These are phyloP conservation scores for Lordiphosa mommai DNA, from an alignment of 1,140 invertebrate species.

Conservation along the genomic window DNA sequence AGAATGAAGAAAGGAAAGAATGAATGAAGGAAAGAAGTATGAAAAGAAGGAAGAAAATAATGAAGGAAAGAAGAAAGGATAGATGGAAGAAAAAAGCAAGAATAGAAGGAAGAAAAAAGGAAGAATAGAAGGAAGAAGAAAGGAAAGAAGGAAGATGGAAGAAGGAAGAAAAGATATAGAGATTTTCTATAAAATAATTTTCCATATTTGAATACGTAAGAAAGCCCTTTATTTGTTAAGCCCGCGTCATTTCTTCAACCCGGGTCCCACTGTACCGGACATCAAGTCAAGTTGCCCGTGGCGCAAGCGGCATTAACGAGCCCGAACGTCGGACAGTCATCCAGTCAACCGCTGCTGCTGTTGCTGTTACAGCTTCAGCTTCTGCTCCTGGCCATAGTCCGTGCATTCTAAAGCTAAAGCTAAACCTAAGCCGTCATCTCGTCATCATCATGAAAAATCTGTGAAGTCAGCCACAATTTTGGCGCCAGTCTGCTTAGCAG, in stretches of 20 bases:
- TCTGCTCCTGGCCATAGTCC: constrained; percentile 12
- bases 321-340: constrained; percentile 36
- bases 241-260: no score
- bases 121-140: background rate
- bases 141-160: background rate
- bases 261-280: no score
- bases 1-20: background rate
- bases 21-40: background rate
- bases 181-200: no score
- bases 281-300: constrained; percentile 28
- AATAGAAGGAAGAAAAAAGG: background rate
- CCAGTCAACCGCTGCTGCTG: constrained; percentile 3
- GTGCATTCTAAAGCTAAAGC: constrained; percentile 5
- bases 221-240: no score
- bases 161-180: background rate
- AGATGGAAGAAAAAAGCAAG: no score
- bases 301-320: constrained; percentile 62
- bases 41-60: background rate
- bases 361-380: background rate
- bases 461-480: constrained; percentile 74
- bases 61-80: background rate
- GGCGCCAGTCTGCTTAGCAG: constrained; percentile 71
- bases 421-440: constrained; percentile 50
- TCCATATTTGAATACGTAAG: no score
- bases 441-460: constrained; percentile 64